Evolutionary conservation across 1,140 invertebrate genomes (phyloP), one percentile per base, ranked within the genome.

Genomic region (Drosophila albomicans): DNA sequence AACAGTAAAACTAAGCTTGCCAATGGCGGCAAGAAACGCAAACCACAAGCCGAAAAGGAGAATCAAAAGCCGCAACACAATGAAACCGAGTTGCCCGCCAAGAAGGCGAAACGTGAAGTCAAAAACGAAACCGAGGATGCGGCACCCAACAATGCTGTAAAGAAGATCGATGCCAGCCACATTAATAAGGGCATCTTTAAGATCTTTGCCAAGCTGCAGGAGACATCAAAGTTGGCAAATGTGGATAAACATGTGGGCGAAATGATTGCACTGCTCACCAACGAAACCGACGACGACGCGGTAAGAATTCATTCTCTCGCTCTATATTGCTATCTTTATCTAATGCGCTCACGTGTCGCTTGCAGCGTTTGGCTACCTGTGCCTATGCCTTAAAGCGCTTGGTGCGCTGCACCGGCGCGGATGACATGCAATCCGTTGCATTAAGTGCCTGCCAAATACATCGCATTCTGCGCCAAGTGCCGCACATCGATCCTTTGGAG

Each of bases 381-480:
- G 51, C 59, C 3, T 87, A 87, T 45, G 70, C 72, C 0, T 41
- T 87, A 0, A 87, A 80, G 16, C 84, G 84, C 8, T 20, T 87
- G 28, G 51, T 87, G 0, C 84, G 84, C 13, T 77, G 80, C 48
- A 88, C 85, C 1, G 84, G 84, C 5, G 81, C 80, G 13, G 77
- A 87, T 63, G 70, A 87, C 54, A 48, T 56, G 3, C 8, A 69
- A 1, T 38, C 74, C 0, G 84, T 80, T 2, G 59, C 64, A 2
- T n/a, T 38, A 0, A 76, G 54, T 38, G 64, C 73, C 10, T 54
- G 77, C 35, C 71, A 69, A 28, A 69, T 87, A 0, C 30, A 64
- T 13, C 48, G 25, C 38, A 84, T 87, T 5, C 5, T 87, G 0
- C 28, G 25, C 6, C 43, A 64, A 32, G 73, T 89, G 38, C 56